Conservation (phyloP, 2,888 invertebrate genomes). For the Cerastis rubricosa region DNA sequence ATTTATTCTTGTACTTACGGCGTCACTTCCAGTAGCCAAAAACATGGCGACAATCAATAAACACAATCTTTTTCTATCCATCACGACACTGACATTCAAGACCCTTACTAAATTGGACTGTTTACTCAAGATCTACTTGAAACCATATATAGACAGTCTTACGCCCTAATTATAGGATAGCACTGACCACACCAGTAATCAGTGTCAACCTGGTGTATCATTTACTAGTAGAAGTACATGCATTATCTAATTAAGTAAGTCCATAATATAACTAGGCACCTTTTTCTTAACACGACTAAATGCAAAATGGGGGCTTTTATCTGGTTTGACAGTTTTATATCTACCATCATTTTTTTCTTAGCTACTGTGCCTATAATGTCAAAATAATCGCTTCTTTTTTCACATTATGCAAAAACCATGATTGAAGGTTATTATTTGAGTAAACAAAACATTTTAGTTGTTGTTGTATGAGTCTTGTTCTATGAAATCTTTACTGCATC, state of each 20-base stretch:
- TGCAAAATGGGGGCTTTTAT: conserved; percentile 10
- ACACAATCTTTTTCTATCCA: conserved; percentile 70
- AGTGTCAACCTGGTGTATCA: conserved; percentile 42
- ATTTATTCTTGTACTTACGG: conserved; percentile 75
- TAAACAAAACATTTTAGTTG: not conserved
- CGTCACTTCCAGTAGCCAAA: conserved; percentile 69
- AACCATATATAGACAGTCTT: conserved; percentile 56
- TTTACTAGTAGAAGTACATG: conserved; percentile 55
- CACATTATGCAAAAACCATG: conserved; percentile 1
- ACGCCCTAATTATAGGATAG: conserved; percentile 51
- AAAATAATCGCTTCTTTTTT: conserved; percentile 37
- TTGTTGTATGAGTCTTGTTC: not conserved
- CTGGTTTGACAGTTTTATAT: conserved; percentile 40
- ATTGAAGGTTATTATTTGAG: conserved; percentile 1
- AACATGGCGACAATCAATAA: conserved; percentile 70
- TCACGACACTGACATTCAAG: conserved; percentile 59
- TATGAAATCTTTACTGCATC: not conserved
- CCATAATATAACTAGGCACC: conserved; percentile 12
- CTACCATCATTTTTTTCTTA: not conserved
- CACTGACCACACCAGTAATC: conserved; percentile 11
- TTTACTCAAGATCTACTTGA: conserved; percentile 41
- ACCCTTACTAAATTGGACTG: conserved; percentile 47
- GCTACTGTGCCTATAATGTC: conserved; percentile 26
- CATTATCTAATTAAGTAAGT: conserved; percentile 28
- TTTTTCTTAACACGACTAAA: conserved; percentile 9